Percentiles rank a stretch among this genome's conserved stretches.
Conservation (phyloP, 2,113 vertebrate species). For the Pterophyllum scalare region DNA sequence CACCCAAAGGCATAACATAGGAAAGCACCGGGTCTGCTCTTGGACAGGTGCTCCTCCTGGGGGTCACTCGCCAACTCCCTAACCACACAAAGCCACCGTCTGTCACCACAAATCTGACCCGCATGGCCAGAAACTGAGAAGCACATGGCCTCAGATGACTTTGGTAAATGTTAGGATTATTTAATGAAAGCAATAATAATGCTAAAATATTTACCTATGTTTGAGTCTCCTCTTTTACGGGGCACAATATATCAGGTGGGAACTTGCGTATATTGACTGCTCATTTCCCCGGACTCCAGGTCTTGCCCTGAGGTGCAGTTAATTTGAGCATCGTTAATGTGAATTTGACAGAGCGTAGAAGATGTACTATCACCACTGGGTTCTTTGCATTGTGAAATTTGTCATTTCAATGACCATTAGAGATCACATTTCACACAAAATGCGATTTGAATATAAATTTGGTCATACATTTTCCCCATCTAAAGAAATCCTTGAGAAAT, state of each 20-base stretch:
- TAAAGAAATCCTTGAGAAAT: constrained; percentile 63
- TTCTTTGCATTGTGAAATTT: constrained; percentile 63
- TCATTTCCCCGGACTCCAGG: constrained; percentile 36
- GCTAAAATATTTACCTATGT: constrained; percentile 46
- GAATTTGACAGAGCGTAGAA: constrained; percentile 63
- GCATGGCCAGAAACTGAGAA: constrained; percentile 28
- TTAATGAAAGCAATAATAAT: constrained; percentile 37
- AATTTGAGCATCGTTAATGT: constrained; percentile 60
- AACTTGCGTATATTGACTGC: constrained; percentile 30
- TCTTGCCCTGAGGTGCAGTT: constrained; percentile 53
- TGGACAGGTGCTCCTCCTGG: constrained; percentile 69
- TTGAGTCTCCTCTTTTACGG: constrained; percentile 13
- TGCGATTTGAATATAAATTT: constrained; percentile 68
- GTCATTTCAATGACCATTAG: constrained; percentile 67
- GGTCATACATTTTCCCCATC: constrained; percentile 35
- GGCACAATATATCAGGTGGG: constrained; percentile 4
- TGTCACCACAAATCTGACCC: constrained; percentile 52
- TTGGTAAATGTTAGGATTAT: constrained; percentile 48
- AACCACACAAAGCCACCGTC: constrained; percentile 62
- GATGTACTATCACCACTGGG: constrained; percentile 67
- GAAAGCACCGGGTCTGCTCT: constrained; percentile 56
- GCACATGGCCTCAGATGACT: constrained; percentile 49
- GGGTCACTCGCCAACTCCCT: constrained; percentile 64
- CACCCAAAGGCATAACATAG: constrained; percentile 53
- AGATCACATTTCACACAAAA: constrained; percentile 57